Evolutionary conservation across 2,888 invertebrate genomes (phyloP).

Genomic region (Trichacis sp.): DNA sequence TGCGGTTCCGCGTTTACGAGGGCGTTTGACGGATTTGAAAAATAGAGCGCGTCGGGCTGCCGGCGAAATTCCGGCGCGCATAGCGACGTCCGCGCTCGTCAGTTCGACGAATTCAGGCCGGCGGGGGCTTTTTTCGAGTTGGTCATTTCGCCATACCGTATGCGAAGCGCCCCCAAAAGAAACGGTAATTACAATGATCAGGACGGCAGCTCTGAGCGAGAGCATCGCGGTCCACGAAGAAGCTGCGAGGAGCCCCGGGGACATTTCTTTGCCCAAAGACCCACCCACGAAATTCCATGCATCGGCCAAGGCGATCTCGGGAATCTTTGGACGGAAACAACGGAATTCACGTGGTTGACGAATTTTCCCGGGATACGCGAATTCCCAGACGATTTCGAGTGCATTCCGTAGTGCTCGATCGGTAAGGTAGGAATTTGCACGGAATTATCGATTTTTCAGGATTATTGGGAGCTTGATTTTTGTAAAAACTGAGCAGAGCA

Average conservation of each 20-base stretch:
- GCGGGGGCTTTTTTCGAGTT: conserved; percentile 32
- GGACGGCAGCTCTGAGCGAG: conserved; percentile 44
- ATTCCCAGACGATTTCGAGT: too few relatives aligned
- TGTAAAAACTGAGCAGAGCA: too few relatives aligned
- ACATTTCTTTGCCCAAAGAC: conserved; percentile 18
- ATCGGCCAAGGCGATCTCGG: conserved; percentile 15
- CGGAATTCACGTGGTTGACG: background rate
- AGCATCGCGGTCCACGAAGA: conserved; percentile 29
- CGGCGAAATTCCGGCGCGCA: conserved; percentile 46
- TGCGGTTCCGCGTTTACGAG: too few relatives aligned
- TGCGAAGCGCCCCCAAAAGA: conserved; percentile 36
- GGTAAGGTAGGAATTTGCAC: too few relatives aligned
- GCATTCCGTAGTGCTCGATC: too few relatives aligned
- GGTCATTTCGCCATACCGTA: conserved; percentile 36
- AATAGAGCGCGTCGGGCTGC: conserved; percentile 26
- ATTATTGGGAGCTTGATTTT: too few relatives aligned
- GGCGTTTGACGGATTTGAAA: conserved; percentile 25
- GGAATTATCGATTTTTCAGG: too few relatives aligned
- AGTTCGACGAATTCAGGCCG: conserved; percentile 51
- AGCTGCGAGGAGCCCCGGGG: conserved; percentile 20
- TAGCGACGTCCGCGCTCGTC: conserved; percentile 46
- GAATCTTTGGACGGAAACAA: background rate
- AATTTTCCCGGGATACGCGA: too few relatives aligned
- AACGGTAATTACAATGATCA: conserved; percentile 55
- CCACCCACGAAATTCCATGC: conserved; percentile 48